Evolutionary conservation across 2,113 vertebrate species (phyloP), one percentile per base, ranked within the genome.

Genomic region (Corvus cornix): DNA sequence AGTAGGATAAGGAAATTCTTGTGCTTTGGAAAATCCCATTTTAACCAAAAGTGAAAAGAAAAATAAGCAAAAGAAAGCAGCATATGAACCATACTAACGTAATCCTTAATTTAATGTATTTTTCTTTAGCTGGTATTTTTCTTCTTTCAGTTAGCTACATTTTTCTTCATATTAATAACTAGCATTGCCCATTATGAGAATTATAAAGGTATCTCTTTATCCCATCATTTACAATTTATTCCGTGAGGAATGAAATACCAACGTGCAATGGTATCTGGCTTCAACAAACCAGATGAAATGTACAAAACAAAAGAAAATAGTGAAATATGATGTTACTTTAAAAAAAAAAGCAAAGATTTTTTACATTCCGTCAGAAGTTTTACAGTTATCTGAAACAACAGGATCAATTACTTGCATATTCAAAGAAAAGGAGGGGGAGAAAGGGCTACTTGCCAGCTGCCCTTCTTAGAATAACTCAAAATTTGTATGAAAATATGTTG

Each of bases 1-100:
- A 83, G 33, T 10, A 77, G n/a, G 16, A 55, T 26, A 82, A 69
- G 27, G 33, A 83, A 86, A 74, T 77, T 58, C n/a, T n/a, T 60
- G 28, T 49, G 22, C 78, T 88, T 91, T 77, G 59, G 75, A 93
- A 92, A 90, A 94, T 67, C 67, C 8, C 41, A 58, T 48, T 94
- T 83, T 46, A 95, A 85, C 22, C 46, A 81, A 87, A 93, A 95
- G 43, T 35, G 63, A 94, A 96, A 86, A 75, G 35, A 94, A 90
- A 91, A 88, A 80, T 30, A 73, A 85, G 70, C 33, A 94, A 46
- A 80, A 79, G 41, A 19, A 82, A 85, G 60, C 5, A 77, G 23
- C 39, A 72, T 16, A 5, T 70, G 13, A 87, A 33, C 52, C 69
- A 78, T 28, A 76, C 3, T 48, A 84, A 59, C 26, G 17, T 28